Base-by-base conservation (phyloP, 2,113 vertebrate genomes). In the Pelodiscus sinensis region DNA sequence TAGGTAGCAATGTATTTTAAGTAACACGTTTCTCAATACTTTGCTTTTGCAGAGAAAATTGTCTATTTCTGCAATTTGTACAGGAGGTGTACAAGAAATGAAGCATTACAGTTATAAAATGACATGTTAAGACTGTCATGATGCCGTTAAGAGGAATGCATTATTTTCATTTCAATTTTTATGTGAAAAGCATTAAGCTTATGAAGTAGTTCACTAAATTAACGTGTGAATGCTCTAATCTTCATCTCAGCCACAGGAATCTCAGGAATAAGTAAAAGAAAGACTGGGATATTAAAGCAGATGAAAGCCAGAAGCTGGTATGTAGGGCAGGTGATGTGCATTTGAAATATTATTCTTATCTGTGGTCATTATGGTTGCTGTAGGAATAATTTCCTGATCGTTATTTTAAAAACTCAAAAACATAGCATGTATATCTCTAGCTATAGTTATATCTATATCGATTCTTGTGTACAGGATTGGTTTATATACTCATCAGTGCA, bases 231-330 rank as follows among this genome's bases (percentile, higher is more conserved):
- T 77, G 73, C 38, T 13, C 22, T 44, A 73, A 14, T 55, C 54
- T 90, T 62, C 73, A 87, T 21, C 57, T 68, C 29, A 81, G 77
- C 52, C n/a, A 52, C 81, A 88, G n/a, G 52, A 79, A 52, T 57
- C 15, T 65, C 68, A 71, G 58, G n/a, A 79, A 10, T 55, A 57
- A 82, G 11, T 24, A 19, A 79, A 55, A 85, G n/a, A 18, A 85
- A 82, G 12, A 50, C 16, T 82, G 58, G 24, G 38, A 5, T 31
- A 75, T 3, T 54, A 78, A 88, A 71, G 19, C 7, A 82, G 50
- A 14, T 73, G 54, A 51, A n/a, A 10, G 2, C 50, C 2, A 14
- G 19, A 92, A 79, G 29, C 14, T 7, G 0, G 38, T 35, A 78
- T 78, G 4, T 81, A 31, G 80, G 25, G 58, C 55, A 79, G 38